Evolutionary conservation across 2,888 invertebrate species (phyloP), one percentile per base, ranked within the genome.

Genomic region (Harpalus rubripes): DNA sequence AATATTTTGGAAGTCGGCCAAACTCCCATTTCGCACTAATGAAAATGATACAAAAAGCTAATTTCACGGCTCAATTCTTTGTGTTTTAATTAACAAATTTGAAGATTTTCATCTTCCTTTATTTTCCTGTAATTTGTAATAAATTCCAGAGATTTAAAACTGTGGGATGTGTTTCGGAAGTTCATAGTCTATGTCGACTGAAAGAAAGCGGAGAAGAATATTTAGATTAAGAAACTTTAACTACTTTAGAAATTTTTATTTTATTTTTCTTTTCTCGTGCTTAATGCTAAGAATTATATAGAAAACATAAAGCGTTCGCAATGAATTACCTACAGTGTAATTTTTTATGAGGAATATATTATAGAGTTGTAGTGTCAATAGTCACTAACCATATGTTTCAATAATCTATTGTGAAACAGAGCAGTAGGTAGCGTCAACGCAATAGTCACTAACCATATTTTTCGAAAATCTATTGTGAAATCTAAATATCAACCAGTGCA

Each of bases 41-140:
- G 68, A 68, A 68, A 68, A 68, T 32, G 68, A 68, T 68, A 68
- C 68, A 68, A 68, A 68, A 68, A 68, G 39, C 68, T 68, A 68
- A 68, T 68, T 68, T 68, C 68, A 68, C 39, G 68, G 68, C 68
- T 68, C 68, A 68, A 68, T 68, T 68, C 68, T 68, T 68, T 68
- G 32, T 22, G 63, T 68, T 68, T 68, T 68, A 68, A 68, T 68
- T 68, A 68, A 39, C 68, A 39, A 32, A 68, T 68, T 68, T 68
- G n/a, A 68, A 39, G 39, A 39, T 68, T 15, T 68, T 68, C 68
- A 68, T 68, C 39, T 68, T 68, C 39, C 65, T 68, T 68, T 32
- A 68, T 41, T 68, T 68, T 68, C 65, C 65, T 68, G 68, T 68
- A 68, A 68, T 68, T 32, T 65, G 32, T 32, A 65, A 26, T 32